Percentiles rank a stretch among this genome's conserved stretches.
phyloP scores from a whole-genome alignment of 2,888 invertebrate genomes.

The Scaptomyza tumidula region DNA sequence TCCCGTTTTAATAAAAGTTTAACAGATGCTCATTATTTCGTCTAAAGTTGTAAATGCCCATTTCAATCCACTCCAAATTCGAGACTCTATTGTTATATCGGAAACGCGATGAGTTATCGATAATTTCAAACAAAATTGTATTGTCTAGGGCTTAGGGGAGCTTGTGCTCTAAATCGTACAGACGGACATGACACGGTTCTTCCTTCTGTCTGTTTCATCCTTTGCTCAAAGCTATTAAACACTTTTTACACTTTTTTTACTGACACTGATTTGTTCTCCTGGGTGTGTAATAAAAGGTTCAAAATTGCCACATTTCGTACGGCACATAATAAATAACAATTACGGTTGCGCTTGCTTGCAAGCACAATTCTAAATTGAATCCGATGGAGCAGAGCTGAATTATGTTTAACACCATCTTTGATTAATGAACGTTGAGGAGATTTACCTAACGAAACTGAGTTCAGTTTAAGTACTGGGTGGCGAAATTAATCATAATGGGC shows the following conservation, averaged over 20 bases:
- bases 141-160: too few relatives aligned
- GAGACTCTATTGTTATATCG: too few relatives aligned
- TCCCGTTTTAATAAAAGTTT: too few relatives aligned
- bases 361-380: conserved; percentile 51
- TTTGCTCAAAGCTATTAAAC: too few relatives aligned
- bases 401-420: conserved; percentile 33
- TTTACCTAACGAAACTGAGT: not conserved
- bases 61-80: too few relatives aligned
- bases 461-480: not conserved
- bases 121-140: too few relatives aligned
- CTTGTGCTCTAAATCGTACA: too few relatives aligned
- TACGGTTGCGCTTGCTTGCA: conserved; percentile 4
- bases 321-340: conserved; percentile 68
- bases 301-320: conserved; percentile 46
- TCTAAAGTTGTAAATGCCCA: too few relatives aligned
- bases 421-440: conserved; percentile 28
- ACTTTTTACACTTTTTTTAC: not conserved
- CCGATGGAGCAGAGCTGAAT: conserved; percentile 32
- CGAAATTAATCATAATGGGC: not conserved
- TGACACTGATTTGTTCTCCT: conserved; percentile 62
- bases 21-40: too few relatives aligned
- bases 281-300: conserved; percentile 63
- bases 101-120: too few relatives aligned
- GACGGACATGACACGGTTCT: too few relatives aligned
- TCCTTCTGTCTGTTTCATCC: too few relatives aligned